Percentiles rank a stretch among this genome's conserved stretches.
phyloP scores from a whole-genome alignment of 2,797 vertebrate species.

The Anguilla marmorata region DNA sequence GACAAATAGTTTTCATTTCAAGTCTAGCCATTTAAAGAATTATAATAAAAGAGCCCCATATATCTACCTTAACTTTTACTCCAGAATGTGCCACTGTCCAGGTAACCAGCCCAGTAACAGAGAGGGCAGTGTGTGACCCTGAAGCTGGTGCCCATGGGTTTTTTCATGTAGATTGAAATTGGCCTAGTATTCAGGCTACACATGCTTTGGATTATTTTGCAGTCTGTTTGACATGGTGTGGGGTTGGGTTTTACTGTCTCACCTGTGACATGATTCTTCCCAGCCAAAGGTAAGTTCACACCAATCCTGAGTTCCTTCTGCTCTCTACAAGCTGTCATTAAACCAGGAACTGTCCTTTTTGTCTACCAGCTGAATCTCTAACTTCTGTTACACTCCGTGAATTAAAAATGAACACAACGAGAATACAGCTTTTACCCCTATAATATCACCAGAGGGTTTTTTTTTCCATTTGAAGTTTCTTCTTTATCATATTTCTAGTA shows the following conservation, averaged over 20 bases:
- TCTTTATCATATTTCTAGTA: no score
- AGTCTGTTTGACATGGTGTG: constrained; percentile 73
- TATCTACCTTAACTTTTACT: background rate
- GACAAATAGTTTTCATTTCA: background rate
- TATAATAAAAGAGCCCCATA: background rate
- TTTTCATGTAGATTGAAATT: background rate
- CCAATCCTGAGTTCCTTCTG: constrained; percentile 68
- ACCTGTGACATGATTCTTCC: constrained; percentile 78
- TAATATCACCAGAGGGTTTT: background rate
- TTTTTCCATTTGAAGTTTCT: background rate
- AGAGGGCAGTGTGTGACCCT: background rate
- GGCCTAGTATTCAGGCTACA: background rate
- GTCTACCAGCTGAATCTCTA: background rate
- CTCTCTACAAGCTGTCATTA: constrained; percentile 67
- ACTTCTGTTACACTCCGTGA: background rate
- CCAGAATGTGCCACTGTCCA: background rate
- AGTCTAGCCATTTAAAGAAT: background rate
- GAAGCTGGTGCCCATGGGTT: background rate
- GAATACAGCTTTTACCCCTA: no score
- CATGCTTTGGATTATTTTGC: constrained; percentile 37
- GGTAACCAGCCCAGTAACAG: background rate
- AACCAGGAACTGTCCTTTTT: constrained; percentile 64
- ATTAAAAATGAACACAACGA: no score
- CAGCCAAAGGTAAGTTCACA: constrained; percentile 74
- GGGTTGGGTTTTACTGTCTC: constrained; percentile 79